These are phyloP conservation scores for Phalacrocorax pelagicus DNA, from an alignment of 2,113 vertebrate species.

Conservation along the genomic window DNA sequence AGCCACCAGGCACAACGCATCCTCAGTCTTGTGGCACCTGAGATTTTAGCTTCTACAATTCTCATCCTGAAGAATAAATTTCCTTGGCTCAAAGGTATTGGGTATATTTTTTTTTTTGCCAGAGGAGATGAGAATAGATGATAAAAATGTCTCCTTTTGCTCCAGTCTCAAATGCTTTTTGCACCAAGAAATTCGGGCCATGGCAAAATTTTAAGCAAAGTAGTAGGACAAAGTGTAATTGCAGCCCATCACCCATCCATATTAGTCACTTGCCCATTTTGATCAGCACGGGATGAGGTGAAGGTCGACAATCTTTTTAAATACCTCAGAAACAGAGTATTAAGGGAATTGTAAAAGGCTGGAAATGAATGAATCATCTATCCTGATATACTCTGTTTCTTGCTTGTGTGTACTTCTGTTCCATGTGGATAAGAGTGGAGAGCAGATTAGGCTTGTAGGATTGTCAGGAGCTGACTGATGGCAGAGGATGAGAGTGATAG, in stretches of 20 bases:
- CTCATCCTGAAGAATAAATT: neutral
- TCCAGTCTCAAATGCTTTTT: neutral
- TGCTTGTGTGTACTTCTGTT: neutral
- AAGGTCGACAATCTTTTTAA: constrained; percentile 10
- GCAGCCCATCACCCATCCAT: neutral
- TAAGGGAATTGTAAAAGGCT: neutral
- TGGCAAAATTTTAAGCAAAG: neutral
- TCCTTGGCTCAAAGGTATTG: neutral
- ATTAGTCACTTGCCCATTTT: neutral
- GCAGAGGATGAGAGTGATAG: neutral
- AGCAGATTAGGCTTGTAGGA: neutral
- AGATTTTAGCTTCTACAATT: neutral
- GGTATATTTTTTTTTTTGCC: neutral
- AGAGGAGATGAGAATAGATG: neutral
- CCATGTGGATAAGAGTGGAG: neutral
- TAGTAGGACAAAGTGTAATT: neutral
- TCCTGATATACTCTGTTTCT: neutral
- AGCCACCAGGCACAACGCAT: neutral
- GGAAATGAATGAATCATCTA: neutral
- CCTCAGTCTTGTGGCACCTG: neutral
- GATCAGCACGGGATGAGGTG: neutral
- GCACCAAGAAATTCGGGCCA: neutral
- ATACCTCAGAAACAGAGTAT: constrained; percentile 9
- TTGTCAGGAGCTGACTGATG: neutral
- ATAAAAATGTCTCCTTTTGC: neutral